Evolutionary conservation across 2,797 vertebrate genomes (phyloP), one percentile per base, ranked within the genome.

Genomic region (Bovichtus diacanthus): DNA sequence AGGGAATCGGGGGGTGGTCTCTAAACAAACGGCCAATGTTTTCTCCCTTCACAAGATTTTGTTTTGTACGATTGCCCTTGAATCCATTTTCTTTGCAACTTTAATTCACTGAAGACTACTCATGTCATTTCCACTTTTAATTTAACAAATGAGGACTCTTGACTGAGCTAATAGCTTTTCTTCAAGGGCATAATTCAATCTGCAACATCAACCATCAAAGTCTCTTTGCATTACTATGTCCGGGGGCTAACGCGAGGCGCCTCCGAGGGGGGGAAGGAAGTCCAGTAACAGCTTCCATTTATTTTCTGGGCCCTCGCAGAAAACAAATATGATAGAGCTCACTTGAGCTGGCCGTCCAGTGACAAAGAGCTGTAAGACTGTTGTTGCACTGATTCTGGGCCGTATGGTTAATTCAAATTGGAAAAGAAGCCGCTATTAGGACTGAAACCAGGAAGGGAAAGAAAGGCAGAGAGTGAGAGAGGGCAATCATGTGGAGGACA

Each of bases 111-210:
- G 90, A 95, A 92, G 94, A 93, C 91, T 89, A 87, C 94, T 93
- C 92, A 94, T 95, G 95, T 94, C 94, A 94, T 95, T 95, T 95
- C 94, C 94, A 95, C 94, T 95, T 95, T 95, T 95, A 94, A 96
- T 95, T 95, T 94, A 93, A 92, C 94, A 94, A 94, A 95, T 92
- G 95, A 95, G 87, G 90, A 89, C 93, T 94, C 92, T 93, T 94
- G 93, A 94, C 94, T 91, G 88, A 92, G 93, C 94, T 95, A 95
- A 96, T 96, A 94, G 95, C 93, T 95, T 95, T 95, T 95, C 94
- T 94, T 95, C 94, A 91, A 94, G 94, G 94, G 86, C 93, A 94
- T 96, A 95, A 96, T 95, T 95, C 92, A 95, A 95, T 96, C 94
- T 93, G 92, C 77, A 81, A 94, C 92, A 92, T 95, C 92, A 94